phyloP scores from a whole-genome alignment of 2,888 invertebrate species.

The Hirtodrosophila duncani region DNA sequence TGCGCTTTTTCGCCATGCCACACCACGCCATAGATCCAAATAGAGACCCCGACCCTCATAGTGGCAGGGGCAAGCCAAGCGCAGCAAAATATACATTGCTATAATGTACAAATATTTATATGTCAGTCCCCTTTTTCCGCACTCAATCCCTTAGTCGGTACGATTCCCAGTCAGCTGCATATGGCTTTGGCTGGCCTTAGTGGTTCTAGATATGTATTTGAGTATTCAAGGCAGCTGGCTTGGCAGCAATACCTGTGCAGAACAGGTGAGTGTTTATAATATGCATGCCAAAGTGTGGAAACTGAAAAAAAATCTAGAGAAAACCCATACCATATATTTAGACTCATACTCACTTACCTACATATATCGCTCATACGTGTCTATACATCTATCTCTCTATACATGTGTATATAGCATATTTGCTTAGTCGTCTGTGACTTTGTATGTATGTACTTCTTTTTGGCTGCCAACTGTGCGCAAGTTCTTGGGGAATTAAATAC shows the following conservation, averaged over 20 bases:
- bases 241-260: conserved; percentile 30
- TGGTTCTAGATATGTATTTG: background rate
- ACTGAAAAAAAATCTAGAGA: conserved; percentile 41
- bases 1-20: conserved; percentile 3
- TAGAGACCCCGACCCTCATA: no score
- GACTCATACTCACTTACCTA: background rate
- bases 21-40: background rate
- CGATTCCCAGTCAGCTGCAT: background rate
- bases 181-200: conserved; percentile 11
- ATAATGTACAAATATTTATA: conserved; percentile 69
- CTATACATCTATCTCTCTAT: conserved; percentile 8
- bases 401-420: conserved; percentile 26
- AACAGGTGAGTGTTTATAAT: conserved; percentile 70
- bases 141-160: background rate
- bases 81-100: conserved; percentile 40
- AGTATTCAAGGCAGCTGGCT: conserved; percentile 5
- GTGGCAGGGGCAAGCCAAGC: conserved; percentile 28
- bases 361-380: background rate
- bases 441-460: conserved; percentile 7
- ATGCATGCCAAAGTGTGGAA: conserved; percentile 59
- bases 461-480: conserved; percentile 30
- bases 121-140: conserved; percentile 5
- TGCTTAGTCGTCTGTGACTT: conserved; percentile 29
- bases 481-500: conserved; percentile 31
- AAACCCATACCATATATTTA: conserved; percentile 19